phyloP scores from a whole-genome alignment of 1,140 invertebrate species.

The Caenorhabditis briggsae region DNA sequence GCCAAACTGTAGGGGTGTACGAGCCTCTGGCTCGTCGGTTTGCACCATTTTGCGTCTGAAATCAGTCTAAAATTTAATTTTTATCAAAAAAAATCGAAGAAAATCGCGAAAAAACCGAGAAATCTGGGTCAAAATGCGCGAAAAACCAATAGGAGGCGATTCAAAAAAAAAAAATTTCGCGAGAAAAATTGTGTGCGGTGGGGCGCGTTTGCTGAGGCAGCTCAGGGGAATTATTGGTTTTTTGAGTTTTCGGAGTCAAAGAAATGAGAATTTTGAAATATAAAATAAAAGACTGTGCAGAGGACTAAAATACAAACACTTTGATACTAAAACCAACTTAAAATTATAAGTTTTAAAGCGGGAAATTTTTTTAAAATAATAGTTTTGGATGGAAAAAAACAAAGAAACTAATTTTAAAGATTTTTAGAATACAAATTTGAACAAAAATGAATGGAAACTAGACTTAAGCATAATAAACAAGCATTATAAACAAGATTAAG shows the following conservation, averaged over 20 bases:
- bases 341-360: background rate
- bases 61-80: background rate
- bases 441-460: no score
- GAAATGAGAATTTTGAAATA: background rate
- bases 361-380: no score
- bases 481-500: no score
- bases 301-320: background rate
- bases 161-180: background rate
- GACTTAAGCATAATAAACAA: no score
- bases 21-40: background rate
- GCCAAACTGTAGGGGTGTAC: conserved; percentile 8
- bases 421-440: no score
- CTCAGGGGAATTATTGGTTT: background rate
- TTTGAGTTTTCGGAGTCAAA: background rate
- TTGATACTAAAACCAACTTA: background rate
- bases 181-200: background rate
- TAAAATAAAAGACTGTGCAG: background rate
- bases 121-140: conserved; percentile 4
- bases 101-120: conserved; percentile 14
- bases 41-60: conserved; percentile 36
- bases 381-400: no score
- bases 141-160: background rate
- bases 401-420: no score
- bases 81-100: background rate
- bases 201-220: background rate